A percentile compares a stretch with the other conserved stretches of the same genome.
These are phyloP conservation scores for Sphenopsis melanotis DNA, from an alignment of 2,797 vertebrate species.

Conservation along the genomic window DNA sequence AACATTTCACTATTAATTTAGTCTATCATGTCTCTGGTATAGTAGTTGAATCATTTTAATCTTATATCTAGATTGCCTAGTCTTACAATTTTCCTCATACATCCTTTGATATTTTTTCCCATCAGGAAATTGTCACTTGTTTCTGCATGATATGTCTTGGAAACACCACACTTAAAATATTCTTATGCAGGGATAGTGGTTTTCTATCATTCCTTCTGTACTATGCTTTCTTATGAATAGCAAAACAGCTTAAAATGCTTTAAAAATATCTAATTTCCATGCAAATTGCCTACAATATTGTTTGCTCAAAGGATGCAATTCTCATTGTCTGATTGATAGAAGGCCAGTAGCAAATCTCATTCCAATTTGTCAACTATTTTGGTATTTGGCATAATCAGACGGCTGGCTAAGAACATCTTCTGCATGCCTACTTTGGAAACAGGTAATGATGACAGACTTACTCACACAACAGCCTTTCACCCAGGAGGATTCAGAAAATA, in stretches of 20 bases:
- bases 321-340: not conserved
- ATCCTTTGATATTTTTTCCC: not conserved
- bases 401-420: not conserved
- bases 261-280: slow-evolving; percentile 1
- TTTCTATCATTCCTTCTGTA: not conserved
- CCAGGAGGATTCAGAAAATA: not conserved
- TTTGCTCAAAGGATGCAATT: not conserved
- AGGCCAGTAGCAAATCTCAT: slow-evolving; percentile 4
- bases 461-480: not conserved
- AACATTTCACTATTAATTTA: not conserved
- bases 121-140: not conserved
- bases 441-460: not conserved
- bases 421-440: not conserved
- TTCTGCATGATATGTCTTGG: not conserved
- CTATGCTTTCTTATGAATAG: not conserved
- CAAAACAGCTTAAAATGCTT: not conserved
- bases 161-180: not conserved
- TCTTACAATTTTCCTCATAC: not conserved
- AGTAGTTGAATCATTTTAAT: not conserved
- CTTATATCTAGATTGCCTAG: not conserved
- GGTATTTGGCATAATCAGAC: not conserved
- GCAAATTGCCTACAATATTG: not conserved
- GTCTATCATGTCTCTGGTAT: not conserved
- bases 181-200: not conserved
- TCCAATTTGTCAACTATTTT: slow-evolving; percentile 1